phyloP scores from a whole-genome alignment of 2,888 invertebrate genomes.

The Willowsia nigromaculata region DNA sequence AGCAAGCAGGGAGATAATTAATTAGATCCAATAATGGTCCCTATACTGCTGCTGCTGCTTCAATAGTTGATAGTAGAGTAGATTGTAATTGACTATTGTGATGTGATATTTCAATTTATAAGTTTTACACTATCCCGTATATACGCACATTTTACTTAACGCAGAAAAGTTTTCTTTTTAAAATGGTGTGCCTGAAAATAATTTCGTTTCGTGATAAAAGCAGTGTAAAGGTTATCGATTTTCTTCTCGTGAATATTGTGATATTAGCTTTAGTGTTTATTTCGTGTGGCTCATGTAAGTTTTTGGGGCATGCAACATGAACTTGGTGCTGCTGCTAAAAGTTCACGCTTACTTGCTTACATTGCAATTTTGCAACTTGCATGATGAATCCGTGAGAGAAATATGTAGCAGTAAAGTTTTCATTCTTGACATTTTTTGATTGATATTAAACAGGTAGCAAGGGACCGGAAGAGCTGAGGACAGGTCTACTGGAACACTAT shows the following conservation, averaged over 20 bases:
- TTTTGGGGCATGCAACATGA: not conserved
- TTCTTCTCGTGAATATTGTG: not conserved
- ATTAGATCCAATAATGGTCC: not conserved
- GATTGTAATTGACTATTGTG: not conserved
- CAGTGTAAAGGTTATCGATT: not conserved
- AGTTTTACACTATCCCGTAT: not conserved
- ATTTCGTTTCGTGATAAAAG: no score
- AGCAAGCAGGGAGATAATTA: not conserved
- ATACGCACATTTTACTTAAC: not conserved
- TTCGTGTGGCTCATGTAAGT: slow-evolving; percentile 21
- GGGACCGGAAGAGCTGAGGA: slow-evolving; percentile 65
- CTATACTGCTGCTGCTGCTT: not conserved
- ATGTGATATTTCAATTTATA: not conserved
- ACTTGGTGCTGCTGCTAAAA: not conserved
- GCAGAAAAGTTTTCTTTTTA: not conserved
- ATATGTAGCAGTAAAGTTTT: not conserved
- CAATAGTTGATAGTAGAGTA: not conserved
- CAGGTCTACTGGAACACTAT: slow-evolving; percentile 71
- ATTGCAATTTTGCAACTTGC: not conserved
- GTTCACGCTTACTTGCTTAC: no score
- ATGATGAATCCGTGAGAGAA: no score
- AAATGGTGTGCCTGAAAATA: no score
- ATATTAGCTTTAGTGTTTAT: not conserved
- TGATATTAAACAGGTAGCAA: slow-evolving; percentile 58
- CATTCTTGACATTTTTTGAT: not conserved